Conservation (phyloP, 2,888 invertebrate genomes). For the Sycophila texana region DNA sequence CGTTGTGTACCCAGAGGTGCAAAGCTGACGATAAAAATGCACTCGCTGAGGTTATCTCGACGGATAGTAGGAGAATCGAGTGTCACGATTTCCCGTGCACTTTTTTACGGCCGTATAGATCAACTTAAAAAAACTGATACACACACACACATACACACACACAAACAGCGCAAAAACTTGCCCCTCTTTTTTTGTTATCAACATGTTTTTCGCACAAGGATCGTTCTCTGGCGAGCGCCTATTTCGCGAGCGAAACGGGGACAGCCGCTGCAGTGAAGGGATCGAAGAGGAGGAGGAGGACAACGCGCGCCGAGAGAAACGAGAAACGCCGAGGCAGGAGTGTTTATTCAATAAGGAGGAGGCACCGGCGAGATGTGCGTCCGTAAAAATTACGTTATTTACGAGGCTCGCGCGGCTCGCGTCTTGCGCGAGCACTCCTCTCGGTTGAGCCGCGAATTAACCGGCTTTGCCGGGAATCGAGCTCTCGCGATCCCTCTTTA, state of each 20-base stretch:
- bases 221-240: conserved; percentile 34
- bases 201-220: conserved; percentile 9
- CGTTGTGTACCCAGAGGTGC: not conserved
- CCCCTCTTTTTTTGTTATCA: conserved; percentile 31
- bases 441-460: too few species aligned
- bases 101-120: not conserved
- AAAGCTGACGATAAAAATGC: conserved; percentile 12
- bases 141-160: not conserved
- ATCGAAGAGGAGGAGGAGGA: conserved; percentile 29
- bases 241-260: conserved; percentile 55
- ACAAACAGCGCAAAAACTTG: not conserved
- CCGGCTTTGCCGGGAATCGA: too few species aligned
- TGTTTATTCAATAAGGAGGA: conserved; percentile 21
- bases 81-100: not conserved
- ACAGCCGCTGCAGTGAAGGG: conserved; percentile 41
- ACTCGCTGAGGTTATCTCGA: not conserved
- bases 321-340: conserved; percentile 24
- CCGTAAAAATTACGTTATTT: too few species aligned
- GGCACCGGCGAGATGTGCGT: not conserved
- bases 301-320: not conserved
- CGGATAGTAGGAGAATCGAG: not conserved
- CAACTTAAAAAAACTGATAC: not conserved
- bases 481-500: too few species aligned
- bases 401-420: too few species aligned
- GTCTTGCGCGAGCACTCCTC: too few species aligned